Percentiles rank a stretch among this genome's conserved stretches.
phyloP scores from a whole-genome alignment of 2,797 vertebrate species.

The Bryconaethiops microstoma region DNA sequence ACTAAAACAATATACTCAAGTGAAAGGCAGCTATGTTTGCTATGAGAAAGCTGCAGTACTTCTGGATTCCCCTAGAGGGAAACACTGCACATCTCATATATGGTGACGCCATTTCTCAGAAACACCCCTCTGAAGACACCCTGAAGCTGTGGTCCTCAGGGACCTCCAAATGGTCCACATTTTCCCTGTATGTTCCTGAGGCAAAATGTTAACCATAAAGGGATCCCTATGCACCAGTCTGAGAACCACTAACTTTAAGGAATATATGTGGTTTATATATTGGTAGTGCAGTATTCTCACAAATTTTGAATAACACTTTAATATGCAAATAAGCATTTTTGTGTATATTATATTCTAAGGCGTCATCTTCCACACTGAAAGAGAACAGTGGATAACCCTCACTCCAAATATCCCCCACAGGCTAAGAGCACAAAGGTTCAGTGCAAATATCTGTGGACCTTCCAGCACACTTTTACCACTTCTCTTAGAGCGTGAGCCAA shows the following conservation, averaged over 20 bases:
- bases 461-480: not conserved
- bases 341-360: too few relatives aligned
- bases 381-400: not conserved
- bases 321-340: not conserved
- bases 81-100: slow-evolving; percentile 59
- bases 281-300: not conserved
- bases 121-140: not conserved
- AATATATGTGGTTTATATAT: not conserved
- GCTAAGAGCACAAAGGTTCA: not conserved
- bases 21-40: not conserved
- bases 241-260: not conserved
- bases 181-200: too few relatives aligned
- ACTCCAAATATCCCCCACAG: not conserved
- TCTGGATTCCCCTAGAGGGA: slow-evolving; percentile 69
- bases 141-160: too few relatives aligned
- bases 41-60: slow-evolving; percentile 49
- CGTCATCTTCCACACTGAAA: not conserved
- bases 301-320: not conserved
- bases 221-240: too few relatives aligned
- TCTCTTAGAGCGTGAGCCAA: not conserved
- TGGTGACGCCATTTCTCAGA: slow-evolving; percentile 35
- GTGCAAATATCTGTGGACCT: not conserved
- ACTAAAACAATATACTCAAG: not conserved
- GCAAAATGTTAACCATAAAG: too few relatives aligned
- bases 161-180: too few relatives aligned